Evolutionary conservation across 2,888 invertebrate species (phyloP), one percentile per base, ranked within the genome.

Genomic region (Cartodere bifasciata): DNA sequence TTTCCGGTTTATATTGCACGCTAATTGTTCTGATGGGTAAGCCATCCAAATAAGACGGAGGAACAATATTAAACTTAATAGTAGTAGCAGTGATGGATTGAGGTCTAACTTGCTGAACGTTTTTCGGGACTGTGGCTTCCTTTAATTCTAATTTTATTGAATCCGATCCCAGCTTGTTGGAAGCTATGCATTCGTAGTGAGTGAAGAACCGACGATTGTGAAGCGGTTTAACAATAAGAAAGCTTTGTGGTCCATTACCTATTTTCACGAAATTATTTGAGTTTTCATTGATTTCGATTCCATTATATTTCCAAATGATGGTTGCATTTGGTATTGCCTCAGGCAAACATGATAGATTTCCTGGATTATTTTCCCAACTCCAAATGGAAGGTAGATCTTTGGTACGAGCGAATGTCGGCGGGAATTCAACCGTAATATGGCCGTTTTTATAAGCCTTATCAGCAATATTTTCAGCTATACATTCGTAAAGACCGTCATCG

Each of bases 401-500:
- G 53, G 71, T 72, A 22, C 73, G 70, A 23, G 73, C 76, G 51
- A 90, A 88, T 2, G 80, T 74, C 0, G 90, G 88, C 4, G 72
- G 71, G 50, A 83, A 90, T 50, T 88, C 77, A 3, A 88, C 80
- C 1, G 78, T 75, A 29, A 90, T 64, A 52, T 88, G 87, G 0
- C 86, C 88, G 46, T 81, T 85, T 50, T 72, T 77, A 41, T 72
- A 74, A 2, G 76, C 76, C 16, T 69, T 68, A 9, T 80, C 86
- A 13, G 84, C 86, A 49, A 73, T 70, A 50, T 88, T 90, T 47
- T 70, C 67, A 4, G 88, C 88, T 28, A 83, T 68, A 53, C 91
- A 91, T 51, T 82, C 83, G 55, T 91, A 91, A 5, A 91, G 65
- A 1, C 90, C 91, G 56, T 91, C 91, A 56, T 91, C 84, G 2